Percentiles rank a stretch among this genome's conserved stretches.
These are phyloP conservation scores for Parasteatoda lunata DNA, from an alignment of 2,888 invertebrate species.

Conservation along the genomic window DNA sequence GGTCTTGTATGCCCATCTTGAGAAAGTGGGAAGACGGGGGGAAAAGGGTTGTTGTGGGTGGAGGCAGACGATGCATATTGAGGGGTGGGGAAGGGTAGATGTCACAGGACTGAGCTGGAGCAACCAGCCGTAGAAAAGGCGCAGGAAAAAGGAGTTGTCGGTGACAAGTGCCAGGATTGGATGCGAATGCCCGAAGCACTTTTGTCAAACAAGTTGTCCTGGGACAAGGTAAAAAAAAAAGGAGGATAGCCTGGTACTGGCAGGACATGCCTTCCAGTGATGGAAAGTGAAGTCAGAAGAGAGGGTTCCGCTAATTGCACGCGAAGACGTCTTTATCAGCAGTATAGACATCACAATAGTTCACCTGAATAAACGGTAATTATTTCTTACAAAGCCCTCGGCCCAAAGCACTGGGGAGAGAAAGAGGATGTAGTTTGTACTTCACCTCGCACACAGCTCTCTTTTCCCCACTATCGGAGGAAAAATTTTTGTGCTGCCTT, in stretches of 20 bases:
- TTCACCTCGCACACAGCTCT: not conserved
- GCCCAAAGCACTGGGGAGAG: constrained; percentile 26
- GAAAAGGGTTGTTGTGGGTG: constrained; percentile 14
- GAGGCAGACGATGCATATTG: not conserved
- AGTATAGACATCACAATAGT: constrained; percentile 69
- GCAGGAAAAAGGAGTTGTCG: constrained; percentile 24
- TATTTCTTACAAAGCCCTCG: constrained; percentile 67
- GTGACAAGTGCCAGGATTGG: constrained; percentile 66
- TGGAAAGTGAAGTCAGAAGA: constrained; percentile 66
- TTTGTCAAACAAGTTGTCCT: constrained; percentile 68
- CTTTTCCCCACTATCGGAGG: constrained; percentile 24
- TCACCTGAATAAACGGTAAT: constrained; percentile 70
- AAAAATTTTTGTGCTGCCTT: constrained; percentile 44
- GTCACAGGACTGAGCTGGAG: constrained; percentile 15
- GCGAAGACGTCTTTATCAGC: constrained; percentile 70
- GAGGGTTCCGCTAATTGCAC: constrained; percentile 68
- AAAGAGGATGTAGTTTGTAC: not conserved
- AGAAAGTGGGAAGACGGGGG: constrained; percentile 4
- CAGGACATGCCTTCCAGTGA: constrained; percentile 68
- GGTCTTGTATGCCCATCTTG: not conserved
- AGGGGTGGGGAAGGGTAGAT: not conserved
- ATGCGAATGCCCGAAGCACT: constrained; percentile 54
- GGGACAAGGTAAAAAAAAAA: constrained; percentile 42
- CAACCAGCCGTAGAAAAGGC: constrained; percentile 23
- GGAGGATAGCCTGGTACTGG: constrained; percentile 55